A percentile compares a stretch with the other conserved stretches of the same genome.
Conservation (phyloP, 37 sponge, comb jelly and placozoan species). For the Agelas oroides region DNA sequence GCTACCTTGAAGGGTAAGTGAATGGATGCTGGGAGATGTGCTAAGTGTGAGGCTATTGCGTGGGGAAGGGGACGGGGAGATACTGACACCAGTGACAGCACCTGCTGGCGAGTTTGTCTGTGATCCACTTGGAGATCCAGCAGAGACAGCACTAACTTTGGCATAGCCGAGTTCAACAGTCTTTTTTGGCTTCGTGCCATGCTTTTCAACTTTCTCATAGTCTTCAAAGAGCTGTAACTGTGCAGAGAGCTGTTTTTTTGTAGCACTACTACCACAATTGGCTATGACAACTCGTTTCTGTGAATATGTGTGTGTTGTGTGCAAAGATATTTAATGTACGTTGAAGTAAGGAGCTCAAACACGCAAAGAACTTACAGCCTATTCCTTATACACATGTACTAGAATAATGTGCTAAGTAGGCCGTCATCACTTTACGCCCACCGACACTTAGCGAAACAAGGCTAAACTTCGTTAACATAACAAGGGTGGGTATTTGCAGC, state of each 20-base stretch:
- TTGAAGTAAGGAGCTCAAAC: too few relatives aligned
- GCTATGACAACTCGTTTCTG: conserved; percentile 43
- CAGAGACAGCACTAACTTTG: conserved; percentile 11
- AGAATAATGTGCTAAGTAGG: too few relatives aligned
- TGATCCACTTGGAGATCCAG: background rate
- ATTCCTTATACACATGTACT: too few relatives aligned
- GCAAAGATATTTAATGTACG: too few relatives aligned
- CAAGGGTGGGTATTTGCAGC: too few relatives aligned
- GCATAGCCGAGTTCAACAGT: conserved; percentile 5
- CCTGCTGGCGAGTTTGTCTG: conserved; percentile 12
- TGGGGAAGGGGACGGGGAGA: background rate
- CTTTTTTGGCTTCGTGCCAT: conserved; percentile 32
- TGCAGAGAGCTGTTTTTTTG: background rate
- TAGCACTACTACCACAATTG: conserved; percentile 24
- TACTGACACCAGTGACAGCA: too few relatives aligned
- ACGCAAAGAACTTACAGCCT: too few relatives aligned
- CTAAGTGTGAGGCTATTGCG: background rate
- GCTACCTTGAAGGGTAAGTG: background rate
- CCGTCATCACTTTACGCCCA: too few relatives aligned
- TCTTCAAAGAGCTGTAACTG: conserved; percentile 36
- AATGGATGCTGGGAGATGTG: background rate
- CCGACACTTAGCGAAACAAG: too few relatives aligned
- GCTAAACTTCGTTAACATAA: too few relatives aligned
- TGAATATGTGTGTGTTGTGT: background rate
- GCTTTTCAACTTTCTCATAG: conserved; percentile 21